A percentile compares a stretch with the other conserved stretches of the same genome.
These are phyloP conservation scores for Oscheius myriophilus DNA, from an alignment of 2,888 invertebrate species.

Conservation along the genomic window DNA sequence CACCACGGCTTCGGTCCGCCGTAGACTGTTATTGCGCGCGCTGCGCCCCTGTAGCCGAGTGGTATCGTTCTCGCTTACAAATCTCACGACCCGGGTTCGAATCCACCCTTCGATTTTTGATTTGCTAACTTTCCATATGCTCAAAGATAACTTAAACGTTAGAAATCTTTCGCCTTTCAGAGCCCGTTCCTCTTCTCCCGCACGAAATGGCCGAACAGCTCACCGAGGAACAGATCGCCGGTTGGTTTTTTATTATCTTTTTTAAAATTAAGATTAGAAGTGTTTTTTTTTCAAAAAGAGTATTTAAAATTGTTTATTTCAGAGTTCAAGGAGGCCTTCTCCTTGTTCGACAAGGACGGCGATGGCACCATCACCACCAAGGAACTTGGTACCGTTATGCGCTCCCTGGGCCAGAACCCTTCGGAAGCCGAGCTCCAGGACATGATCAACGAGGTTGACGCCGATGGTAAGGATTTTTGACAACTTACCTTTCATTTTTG, in stretches of 20 bases:
- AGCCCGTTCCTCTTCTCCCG: no score
- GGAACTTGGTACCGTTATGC: constrained; percentile 92
- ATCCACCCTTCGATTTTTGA: no score
- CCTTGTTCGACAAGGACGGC: constrained; percentile 98
- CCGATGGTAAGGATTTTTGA: constrained; percentile 68
- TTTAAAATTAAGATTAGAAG: no score
- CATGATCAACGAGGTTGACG: constrained; percentile 99
- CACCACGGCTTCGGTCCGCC: no score
- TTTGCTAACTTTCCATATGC: no score
- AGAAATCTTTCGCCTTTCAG: no score
- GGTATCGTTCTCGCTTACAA: no score
- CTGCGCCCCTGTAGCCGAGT: no score
- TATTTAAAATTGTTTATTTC: no score
- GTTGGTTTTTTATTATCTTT: constrained; percentile 45
- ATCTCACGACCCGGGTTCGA: no score
- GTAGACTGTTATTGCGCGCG: no score
- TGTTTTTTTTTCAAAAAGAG: not conserved
- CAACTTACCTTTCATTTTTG: not conserved
- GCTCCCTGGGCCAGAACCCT: constrained; percentile 95
- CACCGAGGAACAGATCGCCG: constrained; percentile 95
- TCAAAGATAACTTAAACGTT: no score
- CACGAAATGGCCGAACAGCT: constrained; percentile 75
- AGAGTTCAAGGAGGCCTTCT: constrained; percentile 99
- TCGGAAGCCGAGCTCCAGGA: constrained; percentile 99
- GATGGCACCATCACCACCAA: constrained; percentile 97